These are phyloP conservation scores for Sebastolobus alascanus DNA, from an alignment of 2,797 vertebrate genomes.

Conservation along the genomic window DNA sequence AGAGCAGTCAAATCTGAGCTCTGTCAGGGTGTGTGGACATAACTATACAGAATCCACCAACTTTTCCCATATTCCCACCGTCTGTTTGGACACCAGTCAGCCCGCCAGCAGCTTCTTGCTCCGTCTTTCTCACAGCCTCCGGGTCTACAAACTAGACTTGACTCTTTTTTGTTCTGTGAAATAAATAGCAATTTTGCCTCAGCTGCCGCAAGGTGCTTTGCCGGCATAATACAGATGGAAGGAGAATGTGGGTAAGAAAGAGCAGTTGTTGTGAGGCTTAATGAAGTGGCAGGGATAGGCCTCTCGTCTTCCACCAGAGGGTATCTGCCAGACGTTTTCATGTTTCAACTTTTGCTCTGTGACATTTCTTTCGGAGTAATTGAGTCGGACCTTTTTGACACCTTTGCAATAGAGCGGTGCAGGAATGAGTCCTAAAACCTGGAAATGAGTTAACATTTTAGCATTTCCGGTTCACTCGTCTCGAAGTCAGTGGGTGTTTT, in stretches of 20 bases:
- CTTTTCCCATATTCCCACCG: slow-evolving; percentile 50
- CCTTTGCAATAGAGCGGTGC: background rate
- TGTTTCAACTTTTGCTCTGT: slow-evolving; percentile 21
- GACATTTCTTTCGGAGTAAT: slow-evolving; percentile 16
- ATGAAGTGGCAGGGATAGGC: slow-evolving; percentile 61
- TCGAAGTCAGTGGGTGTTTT: too few relatives aligned
- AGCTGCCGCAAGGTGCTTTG: slow-evolving; percentile 66
- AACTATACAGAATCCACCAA: slow-evolving; percentile 65
- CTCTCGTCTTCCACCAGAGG: slow-evolving; percentile 24
- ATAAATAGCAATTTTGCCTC: slow-evolving; percentile 71
- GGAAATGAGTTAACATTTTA: too few relatives aligned
- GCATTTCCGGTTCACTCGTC: too few relatives aligned
- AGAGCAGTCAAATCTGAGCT: slow-evolving; percentile 73
- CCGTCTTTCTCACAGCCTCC: slow-evolving; percentile 52
- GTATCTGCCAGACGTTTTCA: slow-evolving; percentile 12
- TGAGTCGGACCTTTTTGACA: slow-evolving; percentile 11
- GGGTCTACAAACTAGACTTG: slow-evolving; percentile 64
- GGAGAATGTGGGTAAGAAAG: slow-evolving; percentile 40
- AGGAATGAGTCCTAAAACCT: too few relatives aligned
- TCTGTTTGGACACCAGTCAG: slow-evolving; percentile 74
- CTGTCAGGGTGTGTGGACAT: slow-evolving; percentile 72
- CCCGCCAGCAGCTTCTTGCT: slow-evolving; percentile 47
- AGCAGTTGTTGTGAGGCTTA: slow-evolving; percentile 64
- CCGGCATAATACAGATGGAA: slow-evolving; percentile 69
- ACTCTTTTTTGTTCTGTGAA: slow-evolving; percentile 52